These are phyloP conservation scores for Nasalis larvatus DNA, from an alignment of 2,113 vertebrate species.

Conservation along the genomic window DNA sequence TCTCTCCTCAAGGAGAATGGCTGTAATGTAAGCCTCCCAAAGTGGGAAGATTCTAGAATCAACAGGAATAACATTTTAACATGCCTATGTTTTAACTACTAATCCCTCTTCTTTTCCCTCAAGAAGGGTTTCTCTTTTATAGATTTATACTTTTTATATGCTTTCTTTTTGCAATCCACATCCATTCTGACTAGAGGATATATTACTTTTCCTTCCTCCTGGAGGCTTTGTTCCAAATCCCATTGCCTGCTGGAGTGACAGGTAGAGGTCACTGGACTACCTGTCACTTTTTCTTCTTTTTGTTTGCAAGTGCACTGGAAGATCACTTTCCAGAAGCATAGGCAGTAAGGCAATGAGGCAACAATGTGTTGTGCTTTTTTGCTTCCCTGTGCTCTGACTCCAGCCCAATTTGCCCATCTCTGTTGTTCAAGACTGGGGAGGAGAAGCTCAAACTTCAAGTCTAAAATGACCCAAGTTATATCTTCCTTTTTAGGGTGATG, in stretches of 20 bases:
- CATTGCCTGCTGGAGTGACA: not conserved
- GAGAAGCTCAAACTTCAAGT: slow-evolving; percentile 3
- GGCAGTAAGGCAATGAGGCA: not conserved
- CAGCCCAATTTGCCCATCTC: not conserved
- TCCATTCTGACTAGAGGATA: slow-evolving; percentile 30
- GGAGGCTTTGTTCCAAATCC: slow-evolving; percentile 27
- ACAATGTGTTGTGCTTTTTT: not conserved
- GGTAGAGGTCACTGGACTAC: slow-evolving; percentile 5
- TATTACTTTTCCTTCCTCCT: not conserved
- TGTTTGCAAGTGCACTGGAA: slow-evolving; percentile 59
- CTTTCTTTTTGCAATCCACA: slow-evolving; percentile 21
- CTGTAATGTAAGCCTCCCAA: not conserved
- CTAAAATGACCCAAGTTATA: not conserved
- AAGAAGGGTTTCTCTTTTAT: not conserved
- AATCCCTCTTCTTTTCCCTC: not conserved
- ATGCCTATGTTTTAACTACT: slow-evolving; percentile 25
- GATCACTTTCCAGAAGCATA: slow-evolving; percentile 52
- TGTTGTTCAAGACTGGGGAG: not conserved
- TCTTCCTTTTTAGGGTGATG: not conserved
- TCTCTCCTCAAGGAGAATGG: not conserved
- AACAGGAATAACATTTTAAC: not conserved
- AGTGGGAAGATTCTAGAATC: slow-evolving; percentile 13
- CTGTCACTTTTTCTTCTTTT: slow-evolving; percentile 51
- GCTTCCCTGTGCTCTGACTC: slow-evolving; percentile 16
- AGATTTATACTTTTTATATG: not conserved